Conservation (phyloP, 1,140 invertebrate species). For the Berghia stephanieae region DNA sequence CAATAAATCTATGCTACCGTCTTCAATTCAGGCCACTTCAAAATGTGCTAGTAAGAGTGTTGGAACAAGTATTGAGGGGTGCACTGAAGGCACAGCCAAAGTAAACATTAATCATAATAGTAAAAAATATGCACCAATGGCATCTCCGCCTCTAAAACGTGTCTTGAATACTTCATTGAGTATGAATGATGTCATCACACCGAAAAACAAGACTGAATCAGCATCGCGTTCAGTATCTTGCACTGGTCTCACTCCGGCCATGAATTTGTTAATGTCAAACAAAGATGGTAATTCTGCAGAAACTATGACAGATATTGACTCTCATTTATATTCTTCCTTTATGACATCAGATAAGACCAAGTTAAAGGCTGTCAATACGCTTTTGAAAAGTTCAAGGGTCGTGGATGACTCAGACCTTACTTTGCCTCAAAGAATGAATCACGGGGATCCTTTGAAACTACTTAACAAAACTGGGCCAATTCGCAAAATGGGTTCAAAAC, state of each 20-base stretch:
- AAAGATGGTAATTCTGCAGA: background rate
- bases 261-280: background rate
- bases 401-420: background rate
- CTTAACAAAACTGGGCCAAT: slow-evolving; percentile 24
- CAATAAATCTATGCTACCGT: no score
- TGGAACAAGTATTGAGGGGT: no score
- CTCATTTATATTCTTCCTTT: background rate
- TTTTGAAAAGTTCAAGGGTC: no score
- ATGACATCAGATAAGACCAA: background rate
- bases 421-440: background rate
- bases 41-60: no score
- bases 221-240: background rate
- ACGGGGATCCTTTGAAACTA: slow-evolving; percentile 20
- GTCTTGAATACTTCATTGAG: slow-evolving; percentile 28
- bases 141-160: background rate
- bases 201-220: slow-evolving; percentile 18
- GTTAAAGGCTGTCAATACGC: no score
- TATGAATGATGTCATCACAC: slow-evolving; percentile 30
- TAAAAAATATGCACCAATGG: no score
- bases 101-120: no score
- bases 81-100: no score
- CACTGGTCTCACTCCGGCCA: slow-evolving; percentile 25
- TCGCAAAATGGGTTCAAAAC: slow-evolving; percentile 18
- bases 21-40: no score
- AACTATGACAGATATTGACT: background rate